Conservation (phyloP, 2,113 vertebrate genomes). For the Cochlearius cochlearius region DNA sequence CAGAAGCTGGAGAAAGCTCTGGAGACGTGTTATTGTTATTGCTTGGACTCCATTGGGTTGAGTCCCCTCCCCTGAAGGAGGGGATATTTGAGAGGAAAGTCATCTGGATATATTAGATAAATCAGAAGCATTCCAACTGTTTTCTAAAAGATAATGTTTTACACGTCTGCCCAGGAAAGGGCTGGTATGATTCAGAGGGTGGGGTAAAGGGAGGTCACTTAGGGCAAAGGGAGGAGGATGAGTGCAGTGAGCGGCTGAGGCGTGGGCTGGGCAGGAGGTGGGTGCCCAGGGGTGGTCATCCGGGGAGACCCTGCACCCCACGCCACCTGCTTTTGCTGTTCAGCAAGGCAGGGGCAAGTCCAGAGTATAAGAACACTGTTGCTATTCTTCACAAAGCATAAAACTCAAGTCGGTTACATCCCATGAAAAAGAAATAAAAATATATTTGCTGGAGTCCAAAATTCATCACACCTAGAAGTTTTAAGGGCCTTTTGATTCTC, state of each 20-base stretch:
- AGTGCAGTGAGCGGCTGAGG: not conserved
- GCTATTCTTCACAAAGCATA: not conserved
- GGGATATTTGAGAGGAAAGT: not conserved
- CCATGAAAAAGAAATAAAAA: not conserved
- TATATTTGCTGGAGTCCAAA: not conserved
- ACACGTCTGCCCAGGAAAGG: not conserved
- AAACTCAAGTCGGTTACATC: not conserved
- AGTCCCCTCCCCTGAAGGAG: not conserved
- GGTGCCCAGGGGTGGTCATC: no score
- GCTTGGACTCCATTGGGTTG: not conserved
- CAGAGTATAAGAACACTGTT: not conserved
- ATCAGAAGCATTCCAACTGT: not conserved
- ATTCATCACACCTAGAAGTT: not conserved
- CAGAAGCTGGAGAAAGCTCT: not conserved
- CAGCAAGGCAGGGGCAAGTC: not conserved
- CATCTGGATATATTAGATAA: not conserved
- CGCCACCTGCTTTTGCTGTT: not conserved
- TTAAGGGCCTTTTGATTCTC: not conserved
- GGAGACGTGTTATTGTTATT: not conserved
- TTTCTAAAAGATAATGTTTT: not conserved
- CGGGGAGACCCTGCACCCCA: not conserved
- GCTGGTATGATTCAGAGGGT: not conserved
- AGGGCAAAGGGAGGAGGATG: not conserved
- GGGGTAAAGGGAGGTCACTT: not conserved
- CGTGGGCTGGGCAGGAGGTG: not conserved